Percentiles rank a stretch among this genome's conserved stretches.
phyloP scores from a whole-genome alignment of 2,113 vertebrate genomes.

The Protobothrops flavoviridis region DNA sequence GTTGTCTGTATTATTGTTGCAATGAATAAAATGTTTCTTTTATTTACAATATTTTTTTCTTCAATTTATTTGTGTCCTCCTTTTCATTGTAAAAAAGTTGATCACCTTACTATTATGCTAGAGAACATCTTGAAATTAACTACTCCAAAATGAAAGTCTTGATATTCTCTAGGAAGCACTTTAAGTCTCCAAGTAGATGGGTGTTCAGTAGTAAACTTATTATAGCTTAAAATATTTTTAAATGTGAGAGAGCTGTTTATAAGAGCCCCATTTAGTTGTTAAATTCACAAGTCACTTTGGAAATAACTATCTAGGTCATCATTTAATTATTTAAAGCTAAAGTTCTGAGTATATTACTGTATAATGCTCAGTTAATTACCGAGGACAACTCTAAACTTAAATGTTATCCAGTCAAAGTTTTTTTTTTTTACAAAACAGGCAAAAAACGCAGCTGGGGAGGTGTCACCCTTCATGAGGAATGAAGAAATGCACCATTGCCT shows the following conservation, averaged over 20 bases:
- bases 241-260: not conserved
- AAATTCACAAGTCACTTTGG: not conserved
- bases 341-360: not conserved
- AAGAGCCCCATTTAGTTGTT: not conserved
- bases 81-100: no score
- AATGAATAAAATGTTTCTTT: no score
- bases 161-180: not conserved
- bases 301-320: not conserved
- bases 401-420: not conserved
- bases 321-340: not conserved
- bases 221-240: not conserved
- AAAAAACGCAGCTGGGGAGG: no score
- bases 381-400: not conserved
- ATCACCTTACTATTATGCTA: not conserved
- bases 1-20: no score
- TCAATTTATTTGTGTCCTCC: no score
- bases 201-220: not conserved
- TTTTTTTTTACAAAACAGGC: no score
- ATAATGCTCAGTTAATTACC: not conserved
- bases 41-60: no score
- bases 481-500: no score
- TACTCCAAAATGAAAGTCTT: not conserved
- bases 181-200: not conserved
- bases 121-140: not conserved
- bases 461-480: no score